These are phyloP conservation scores for Otus scops DNA, from an alignment of 2,797 vertebrate species.

Conservation along the genomic window DNA sequence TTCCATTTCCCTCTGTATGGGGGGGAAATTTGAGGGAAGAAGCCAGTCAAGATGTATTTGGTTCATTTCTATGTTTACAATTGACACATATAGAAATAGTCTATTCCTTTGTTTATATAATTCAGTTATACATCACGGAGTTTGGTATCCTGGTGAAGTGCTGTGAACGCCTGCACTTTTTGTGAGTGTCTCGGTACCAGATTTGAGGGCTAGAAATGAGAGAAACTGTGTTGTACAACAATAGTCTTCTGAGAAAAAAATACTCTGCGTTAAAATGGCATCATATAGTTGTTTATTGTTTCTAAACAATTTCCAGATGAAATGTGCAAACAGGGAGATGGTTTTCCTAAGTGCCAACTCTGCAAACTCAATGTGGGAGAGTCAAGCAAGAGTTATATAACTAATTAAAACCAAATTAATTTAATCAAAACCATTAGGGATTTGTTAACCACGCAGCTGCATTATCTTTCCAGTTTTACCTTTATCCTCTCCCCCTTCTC, in stretches of 20 bases:
- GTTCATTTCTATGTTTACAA: background rate
- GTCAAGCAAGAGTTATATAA: slow-evolving; percentile 7
- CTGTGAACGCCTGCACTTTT: background rate
- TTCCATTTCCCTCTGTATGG: background rate
- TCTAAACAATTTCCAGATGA: slow-evolving; percentile 42
- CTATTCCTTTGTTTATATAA: background rate
- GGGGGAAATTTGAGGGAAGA: background rate
- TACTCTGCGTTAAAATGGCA: background rate
- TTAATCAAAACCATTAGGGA: slow-evolving; percentile 31
- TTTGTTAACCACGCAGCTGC: background rate
- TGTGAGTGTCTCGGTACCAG: background rate
- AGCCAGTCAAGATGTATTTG: background rate
- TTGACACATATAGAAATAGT: background rate
- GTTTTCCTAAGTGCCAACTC: background rate
- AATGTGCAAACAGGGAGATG: background rate
- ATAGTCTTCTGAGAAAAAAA: background rate
- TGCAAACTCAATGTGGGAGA: background rate
- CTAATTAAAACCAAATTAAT: slow-evolving; percentile 44
- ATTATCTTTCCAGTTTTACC: background rate
- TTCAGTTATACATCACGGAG: background rate
- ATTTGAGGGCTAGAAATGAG: background rate
- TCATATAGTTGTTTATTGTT: slow-evolving; percentile 13
- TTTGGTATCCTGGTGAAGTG: background rate
- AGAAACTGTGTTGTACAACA: background rate
- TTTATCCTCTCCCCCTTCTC: background rate